Evolutionary conservation across 92 coral and sea anemone genomes (phyloP).

Genomic region (Pocillopora meandrina): DNA sequence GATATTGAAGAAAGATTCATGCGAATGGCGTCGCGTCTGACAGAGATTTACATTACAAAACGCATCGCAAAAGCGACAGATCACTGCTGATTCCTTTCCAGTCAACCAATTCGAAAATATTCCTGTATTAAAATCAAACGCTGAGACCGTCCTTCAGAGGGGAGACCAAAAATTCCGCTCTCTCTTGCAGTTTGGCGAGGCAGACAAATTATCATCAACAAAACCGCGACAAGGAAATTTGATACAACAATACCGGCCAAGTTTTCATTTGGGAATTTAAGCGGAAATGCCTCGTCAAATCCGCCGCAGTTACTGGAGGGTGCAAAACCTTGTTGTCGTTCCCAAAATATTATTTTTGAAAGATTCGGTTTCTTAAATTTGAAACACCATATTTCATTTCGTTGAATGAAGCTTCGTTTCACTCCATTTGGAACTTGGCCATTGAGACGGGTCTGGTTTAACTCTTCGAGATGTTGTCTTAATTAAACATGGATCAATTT

Average conservation of each 20-base stretch:
- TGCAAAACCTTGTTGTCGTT: neutral
- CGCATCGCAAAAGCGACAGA: constrained; percentile 62
- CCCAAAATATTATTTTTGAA: neutral
- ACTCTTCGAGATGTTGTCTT: constrained; percentile 31
- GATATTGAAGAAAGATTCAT: constrained; percentile 88
- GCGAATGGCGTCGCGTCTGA: constrained; percentile 84
- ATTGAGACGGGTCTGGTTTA: constrained; percentile 7
- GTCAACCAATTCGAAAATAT: constrained; percentile 7
- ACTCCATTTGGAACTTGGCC: constrained; percentile 4
- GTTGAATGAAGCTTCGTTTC: constrained; percentile 9
- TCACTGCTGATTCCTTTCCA: constrained; percentile 49
- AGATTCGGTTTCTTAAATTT: neutral
- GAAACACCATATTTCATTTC: neutral
- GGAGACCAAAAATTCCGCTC: constrained; percentile 3
- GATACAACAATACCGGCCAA: constrained; percentile 43
- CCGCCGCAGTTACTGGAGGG: constrained; percentile 41
- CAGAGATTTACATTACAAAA: constrained; percentile 90
- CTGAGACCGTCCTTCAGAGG: neutral
- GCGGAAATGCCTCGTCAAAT: constrained; percentile 53
- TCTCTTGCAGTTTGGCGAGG: constrained; percentile 6
- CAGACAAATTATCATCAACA: constrained; percentile 13
- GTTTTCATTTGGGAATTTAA: constrained; percentile 52
- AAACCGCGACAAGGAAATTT: constrained; percentile 41
- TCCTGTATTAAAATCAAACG: neutral
- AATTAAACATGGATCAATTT: constrained; percentile 38